These are phyloP conservation scores for Epinephelus malabaricus DNA, from an alignment of 2,797 vertebrate genomes.

Conservation along the genomic window DNA sequence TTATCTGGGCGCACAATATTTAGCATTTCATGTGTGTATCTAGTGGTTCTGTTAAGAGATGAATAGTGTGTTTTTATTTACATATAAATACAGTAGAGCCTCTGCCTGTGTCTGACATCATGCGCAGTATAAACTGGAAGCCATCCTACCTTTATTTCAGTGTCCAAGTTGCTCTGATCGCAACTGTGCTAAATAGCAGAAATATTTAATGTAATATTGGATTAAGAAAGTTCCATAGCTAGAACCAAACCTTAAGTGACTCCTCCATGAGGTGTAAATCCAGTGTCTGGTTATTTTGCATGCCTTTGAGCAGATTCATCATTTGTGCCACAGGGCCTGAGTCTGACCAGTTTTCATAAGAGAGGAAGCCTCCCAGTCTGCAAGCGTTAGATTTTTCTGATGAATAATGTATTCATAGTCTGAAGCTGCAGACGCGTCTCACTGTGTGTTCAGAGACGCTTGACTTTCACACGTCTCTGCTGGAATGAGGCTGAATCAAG, in stretches of 20 bases:
- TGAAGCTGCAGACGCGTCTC: constrained; percentile 67
- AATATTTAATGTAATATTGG: not conserved
- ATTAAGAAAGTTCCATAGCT: not conserved
- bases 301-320: constrained; percentile 43
- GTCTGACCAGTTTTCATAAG: constrained; percentile 61
- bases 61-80: not conserved
- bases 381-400: constrained; percentile 69
- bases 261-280: constrained; percentile 1
- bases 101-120: not conserved
- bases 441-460: constrained; percentile 75
- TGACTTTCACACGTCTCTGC: constrained; percentile 79
- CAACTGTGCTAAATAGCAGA: not conserved
- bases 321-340: constrained; percentile 46
- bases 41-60: constrained; percentile 23
- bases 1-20: constrained; percentile 18
- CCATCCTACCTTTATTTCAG: constrained; percentile 1
- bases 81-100: not conserved
- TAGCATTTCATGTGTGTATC: constrained; percentile 1
- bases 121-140: not conserved
- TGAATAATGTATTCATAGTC: constrained; percentile 81
- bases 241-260: not conserved
- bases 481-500: constrained; percentile 77
- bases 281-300: constrained; percentile 25
- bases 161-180: not conserved
- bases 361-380: constrained; percentile 48